These are phyloP conservation scores for Trichogramma dendrolimi DNA, from an alignment of 2,888 invertebrate species.

Conservation along the genomic window DNA sequence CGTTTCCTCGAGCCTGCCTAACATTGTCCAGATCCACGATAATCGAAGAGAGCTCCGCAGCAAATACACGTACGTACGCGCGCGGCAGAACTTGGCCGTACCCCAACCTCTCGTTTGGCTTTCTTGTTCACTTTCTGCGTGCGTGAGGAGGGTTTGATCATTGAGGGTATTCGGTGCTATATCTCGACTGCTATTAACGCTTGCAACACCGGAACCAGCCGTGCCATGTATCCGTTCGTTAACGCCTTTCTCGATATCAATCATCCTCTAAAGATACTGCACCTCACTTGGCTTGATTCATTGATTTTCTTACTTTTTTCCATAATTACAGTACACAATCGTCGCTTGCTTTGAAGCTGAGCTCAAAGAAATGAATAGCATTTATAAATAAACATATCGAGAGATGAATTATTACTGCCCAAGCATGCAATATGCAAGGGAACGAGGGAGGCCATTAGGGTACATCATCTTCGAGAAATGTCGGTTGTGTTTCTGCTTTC, in stretches of 20 bases:
- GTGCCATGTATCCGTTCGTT: conserved; percentile 48
- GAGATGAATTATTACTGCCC: conserved; percentile 23
- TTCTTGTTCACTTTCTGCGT: conserved; percentile 3
- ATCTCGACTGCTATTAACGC: conserved; percentile 49
- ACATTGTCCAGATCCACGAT: conserved; percentile 48
- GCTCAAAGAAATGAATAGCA: background rate
- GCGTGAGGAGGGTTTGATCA: conserved; percentile 25
- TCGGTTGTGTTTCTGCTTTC: no score
- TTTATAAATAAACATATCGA: conserved; percentile 7
- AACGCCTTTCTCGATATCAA: conserved; percentile 40
- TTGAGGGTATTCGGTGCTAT: conserved; percentile 35
- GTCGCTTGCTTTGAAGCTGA: background rate
- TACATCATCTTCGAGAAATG: conserved; percentile 2
- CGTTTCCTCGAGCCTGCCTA: conserved; percentile 21
- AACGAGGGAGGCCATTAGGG: conserved; percentile 24
- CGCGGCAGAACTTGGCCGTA: conserved; percentile 35
- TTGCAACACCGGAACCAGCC: conserved; percentile 50
- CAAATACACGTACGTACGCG: conserved; percentile 33
- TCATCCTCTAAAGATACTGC: background rate
- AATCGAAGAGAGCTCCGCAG: conserved; percentile 43
- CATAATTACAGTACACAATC: background rate
- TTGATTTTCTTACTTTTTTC: no score
- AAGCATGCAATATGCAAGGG: conserved; percentile 12
- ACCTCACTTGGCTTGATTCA: no score
- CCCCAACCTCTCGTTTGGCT: conserved; percentile 28